Evolutionary conservation across 2,113 vertebrate species (phyloP).

Genomic region (Ariopsis seemanni): DNA sequence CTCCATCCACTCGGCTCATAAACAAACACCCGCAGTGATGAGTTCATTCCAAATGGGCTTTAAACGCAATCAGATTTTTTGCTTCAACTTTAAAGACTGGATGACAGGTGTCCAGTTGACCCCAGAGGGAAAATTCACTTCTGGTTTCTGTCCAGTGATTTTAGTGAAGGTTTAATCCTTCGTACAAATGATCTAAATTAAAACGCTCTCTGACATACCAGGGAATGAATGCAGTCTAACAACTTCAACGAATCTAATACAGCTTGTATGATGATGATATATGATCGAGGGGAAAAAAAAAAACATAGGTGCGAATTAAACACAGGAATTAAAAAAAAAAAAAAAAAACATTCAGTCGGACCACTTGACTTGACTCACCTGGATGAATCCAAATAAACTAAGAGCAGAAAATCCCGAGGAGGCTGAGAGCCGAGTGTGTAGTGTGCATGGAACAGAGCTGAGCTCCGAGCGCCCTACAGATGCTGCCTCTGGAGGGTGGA

Average conservation of each 20-base stretch:
- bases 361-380: slow-evolving; percentile 12
- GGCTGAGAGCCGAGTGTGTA: neutral
- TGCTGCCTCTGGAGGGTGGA: slow-evolving; percentile 40
- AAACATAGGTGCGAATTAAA: neutral
- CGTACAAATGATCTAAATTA: neutral
- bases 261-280: neutral
- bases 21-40: neutral
- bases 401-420: neutral
- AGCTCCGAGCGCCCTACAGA: slow-evolving; percentile 30
- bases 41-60: neutral
- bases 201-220: neutral
- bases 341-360: neutral
- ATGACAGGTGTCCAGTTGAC: neutral
- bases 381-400: neutral
- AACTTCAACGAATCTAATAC: neutral
- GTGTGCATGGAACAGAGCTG: neutral
- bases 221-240: neutral
- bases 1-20: neutral
- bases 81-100: neutral
- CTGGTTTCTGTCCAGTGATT: neutral
- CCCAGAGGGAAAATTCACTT: neutral
- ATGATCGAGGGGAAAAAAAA: neutral
- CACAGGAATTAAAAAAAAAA: neutral
- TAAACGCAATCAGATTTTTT: neutral
- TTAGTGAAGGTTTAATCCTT: neutral